These are phyloP conservation scores for Hylia prasina DNA, from an alignment of 2,113 vertebrate species.

Conservation along the genomic window DNA sequence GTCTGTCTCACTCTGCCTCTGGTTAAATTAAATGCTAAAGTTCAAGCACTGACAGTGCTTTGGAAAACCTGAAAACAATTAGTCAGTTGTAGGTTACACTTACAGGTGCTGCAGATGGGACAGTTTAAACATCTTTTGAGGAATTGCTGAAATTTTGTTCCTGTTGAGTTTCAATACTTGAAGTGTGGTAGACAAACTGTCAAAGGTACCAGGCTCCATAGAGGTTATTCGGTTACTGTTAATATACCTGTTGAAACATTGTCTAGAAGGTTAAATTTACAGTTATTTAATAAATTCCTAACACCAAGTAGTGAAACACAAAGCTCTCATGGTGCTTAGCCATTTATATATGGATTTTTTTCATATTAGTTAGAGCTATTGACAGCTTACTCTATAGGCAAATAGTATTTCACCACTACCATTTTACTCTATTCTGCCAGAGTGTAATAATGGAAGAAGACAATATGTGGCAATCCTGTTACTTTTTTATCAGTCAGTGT, in stretches of 20 bases:
- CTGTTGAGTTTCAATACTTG: slow-evolving; percentile 88
- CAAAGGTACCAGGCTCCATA: slow-evolving; percentile 88
- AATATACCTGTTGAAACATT: slow-evolving; percentile 78
- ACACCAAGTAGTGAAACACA: not conserved
- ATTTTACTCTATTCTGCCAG: not conserved
- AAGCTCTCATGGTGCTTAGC: not conserved
- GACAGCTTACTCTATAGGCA: not conserved
- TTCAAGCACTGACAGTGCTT: slow-evolving; percentile 8
- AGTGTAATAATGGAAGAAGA: not conserved
- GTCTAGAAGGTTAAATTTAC: slow-evolving; percentile 23
- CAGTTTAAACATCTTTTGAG: slow-evolving; percentile 92
- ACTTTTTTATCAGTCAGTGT: not conserved
- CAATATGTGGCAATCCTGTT: not conserved
- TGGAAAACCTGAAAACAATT: slow-evolving; percentile 61
- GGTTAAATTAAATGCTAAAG: slow-evolving; percentile 48
- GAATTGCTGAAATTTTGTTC: slow-evolving; percentile 86
- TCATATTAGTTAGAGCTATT: not conserved
- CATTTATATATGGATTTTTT: not conserved
- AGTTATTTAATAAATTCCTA: slow-evolving; percentile 18
- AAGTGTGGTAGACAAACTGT: slow-evolving; percentile 85
- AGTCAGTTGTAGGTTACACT: slow-evolving; percentile 68
- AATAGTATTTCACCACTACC: not conserved
- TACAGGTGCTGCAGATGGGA: slow-evolving; percentile 92
- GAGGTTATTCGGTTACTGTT: slow-evolving; percentile 88
- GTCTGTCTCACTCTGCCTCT: slow-evolving; percentile 11